Conservation (phyloP, 2,113 vertebrate species). For the Entomyzon cyanotis region DNA sequence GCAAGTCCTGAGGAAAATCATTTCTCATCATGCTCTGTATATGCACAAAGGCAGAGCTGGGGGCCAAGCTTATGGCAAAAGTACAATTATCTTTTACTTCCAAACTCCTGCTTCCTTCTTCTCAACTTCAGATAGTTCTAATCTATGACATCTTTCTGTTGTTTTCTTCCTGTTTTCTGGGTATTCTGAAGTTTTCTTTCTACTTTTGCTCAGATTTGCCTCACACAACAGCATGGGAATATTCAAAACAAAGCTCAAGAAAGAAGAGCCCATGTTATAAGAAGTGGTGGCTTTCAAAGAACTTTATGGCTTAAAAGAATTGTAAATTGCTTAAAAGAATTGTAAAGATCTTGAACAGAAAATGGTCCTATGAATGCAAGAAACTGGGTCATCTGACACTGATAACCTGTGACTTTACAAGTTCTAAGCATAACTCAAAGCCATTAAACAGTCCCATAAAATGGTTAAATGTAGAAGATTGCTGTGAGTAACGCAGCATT, state of each 20-base stretch:
- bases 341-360: not conserved
- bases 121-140: not conserved
- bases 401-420: not conserved
- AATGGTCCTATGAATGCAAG: rapidly evolving
- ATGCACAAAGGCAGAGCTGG: not conserved
- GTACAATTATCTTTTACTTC: not conserved
- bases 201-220: not conserved
- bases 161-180: not conserved
- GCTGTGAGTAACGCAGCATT: not conserved
- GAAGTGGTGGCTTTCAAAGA: not conserved
- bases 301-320: not conserved
- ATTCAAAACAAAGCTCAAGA: not conserved
- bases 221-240: not conserved
- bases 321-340: not conserved
- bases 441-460: not conserved
- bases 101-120: not conserved
- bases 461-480: not conserved
- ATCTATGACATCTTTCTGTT: not conserved
- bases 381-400: not conserved
- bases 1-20: not conserved
- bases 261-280: not conserved
- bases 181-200: not conserved
- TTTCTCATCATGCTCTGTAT: not conserved
- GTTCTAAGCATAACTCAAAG: not conserved
- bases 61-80: not conserved